Evolutionary conservation across 2,113 vertebrate species (phyloP).

Genomic region (Phasianus colchicus): DNA sequence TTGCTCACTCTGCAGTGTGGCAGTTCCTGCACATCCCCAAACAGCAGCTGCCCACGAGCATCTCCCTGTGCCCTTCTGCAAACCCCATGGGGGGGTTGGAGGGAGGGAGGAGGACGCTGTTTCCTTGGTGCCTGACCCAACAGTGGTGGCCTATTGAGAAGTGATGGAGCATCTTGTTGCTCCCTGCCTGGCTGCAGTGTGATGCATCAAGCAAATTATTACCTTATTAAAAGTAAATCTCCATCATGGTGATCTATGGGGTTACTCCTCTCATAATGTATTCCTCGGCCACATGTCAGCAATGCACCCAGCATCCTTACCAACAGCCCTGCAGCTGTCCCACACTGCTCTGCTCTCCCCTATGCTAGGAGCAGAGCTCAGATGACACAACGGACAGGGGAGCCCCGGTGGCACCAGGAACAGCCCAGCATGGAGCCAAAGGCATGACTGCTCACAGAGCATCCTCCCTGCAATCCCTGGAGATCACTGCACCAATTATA

Average conservation of each 20-base stretch:
- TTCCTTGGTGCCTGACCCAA: fast-evolving
- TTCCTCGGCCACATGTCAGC: neutral
- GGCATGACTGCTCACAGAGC: neutral
- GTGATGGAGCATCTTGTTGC: neutral
- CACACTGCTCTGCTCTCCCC: neutral
- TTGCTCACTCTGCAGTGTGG: neutral
- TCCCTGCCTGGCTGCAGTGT: neutral
- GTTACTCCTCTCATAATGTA: slow-evolving; percentile 37
- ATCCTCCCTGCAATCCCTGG: neutral
- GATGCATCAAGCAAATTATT: slow-evolving; percentile 52
- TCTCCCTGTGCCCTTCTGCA: neutral
- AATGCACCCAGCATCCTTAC: neutral
- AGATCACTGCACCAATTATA: neutral
- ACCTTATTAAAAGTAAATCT: slow-evolving; percentile 64
- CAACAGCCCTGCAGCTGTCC: neutral
- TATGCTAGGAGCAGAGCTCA: neutral
- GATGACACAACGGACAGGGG: neutral
- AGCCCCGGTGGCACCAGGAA: neutral
- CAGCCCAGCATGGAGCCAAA: neutral
- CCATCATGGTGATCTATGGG: slow-evolving; percentile 51
- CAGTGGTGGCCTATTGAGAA: neutral
- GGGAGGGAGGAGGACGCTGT: neutral
- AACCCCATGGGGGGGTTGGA: fast-evolving
- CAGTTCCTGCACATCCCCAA: neutral
- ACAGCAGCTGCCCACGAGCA: neutral